These are phyloP conservation scores for Drosophila buzzatii DNA, from an alignment of 2,888 invertebrate genomes.

Conservation along the genomic window DNA sequence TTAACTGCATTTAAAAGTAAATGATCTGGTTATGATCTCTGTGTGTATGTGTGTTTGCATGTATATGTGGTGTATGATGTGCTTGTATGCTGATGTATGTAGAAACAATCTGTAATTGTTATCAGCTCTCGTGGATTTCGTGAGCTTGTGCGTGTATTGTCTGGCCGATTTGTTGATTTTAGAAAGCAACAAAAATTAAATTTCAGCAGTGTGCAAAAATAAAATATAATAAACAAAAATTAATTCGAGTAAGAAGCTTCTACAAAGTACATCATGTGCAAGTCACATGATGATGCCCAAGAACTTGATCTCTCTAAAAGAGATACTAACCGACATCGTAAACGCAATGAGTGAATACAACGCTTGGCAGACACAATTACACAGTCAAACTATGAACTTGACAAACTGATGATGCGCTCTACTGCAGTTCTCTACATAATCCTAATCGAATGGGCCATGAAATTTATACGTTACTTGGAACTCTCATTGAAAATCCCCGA, in stretches of 20 bases:
- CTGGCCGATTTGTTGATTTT: constrained; percentile 25
- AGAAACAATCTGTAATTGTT: constrained; percentile 39
- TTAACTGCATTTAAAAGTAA: constrained; percentile 71
- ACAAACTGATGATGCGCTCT: not conserved
- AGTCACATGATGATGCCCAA: constrained; percentile 29
- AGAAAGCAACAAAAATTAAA: constrained; percentile 26
- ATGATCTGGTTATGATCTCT: constrained; percentile 60
- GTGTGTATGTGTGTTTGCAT: not conserved
- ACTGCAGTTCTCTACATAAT: constrained; percentile 3
- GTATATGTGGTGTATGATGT: not conserved
- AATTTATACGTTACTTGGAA: not conserved
- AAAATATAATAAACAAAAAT: not conserved
- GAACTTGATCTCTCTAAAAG: constrained; percentile 6
- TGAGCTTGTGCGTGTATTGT: constrained; percentile 9
- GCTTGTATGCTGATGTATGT: not conserved
- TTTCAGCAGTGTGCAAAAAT: constrained; percentile 35
- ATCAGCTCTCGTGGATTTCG: constrained; percentile 39
- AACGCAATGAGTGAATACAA: not conserved
- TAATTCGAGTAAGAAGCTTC: not conserved
- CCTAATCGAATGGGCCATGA: constrained; percentile 11
- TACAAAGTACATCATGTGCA: constrained; percentile 21
- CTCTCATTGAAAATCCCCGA: constrained; percentile 34
- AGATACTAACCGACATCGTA: constrained; percentile 11
- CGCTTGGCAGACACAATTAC: not conserved
- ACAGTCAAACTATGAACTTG: constrained; percentile 2